Conservation (phyloP, 2,888 invertebrate genomes). For the Tinea pellionella region DNA sequence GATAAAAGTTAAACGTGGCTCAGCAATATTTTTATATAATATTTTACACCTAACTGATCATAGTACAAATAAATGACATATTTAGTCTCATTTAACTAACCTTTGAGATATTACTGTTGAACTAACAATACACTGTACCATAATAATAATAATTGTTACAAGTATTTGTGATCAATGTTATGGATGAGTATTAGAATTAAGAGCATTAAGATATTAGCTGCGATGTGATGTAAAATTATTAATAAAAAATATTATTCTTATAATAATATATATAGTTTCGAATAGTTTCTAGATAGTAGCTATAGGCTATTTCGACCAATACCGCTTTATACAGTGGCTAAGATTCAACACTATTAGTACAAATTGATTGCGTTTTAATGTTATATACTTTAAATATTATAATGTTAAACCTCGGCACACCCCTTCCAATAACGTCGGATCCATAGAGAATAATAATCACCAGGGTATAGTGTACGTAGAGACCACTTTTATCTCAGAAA, state of each 20-base stretch:
- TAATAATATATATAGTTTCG: neutral
- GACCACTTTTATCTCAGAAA: too few species aligned
- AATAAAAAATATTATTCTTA: neutral
- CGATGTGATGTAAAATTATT: neutral
- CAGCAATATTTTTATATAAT: too few species aligned
- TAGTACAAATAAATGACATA: neutral
- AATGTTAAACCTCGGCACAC: too few species aligned
- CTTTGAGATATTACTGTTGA: neutral
- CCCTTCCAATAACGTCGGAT: too few species aligned
- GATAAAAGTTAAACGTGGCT: too few species aligned
- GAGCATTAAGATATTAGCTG: neutral
- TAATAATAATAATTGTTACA: neutral
- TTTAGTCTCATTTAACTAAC: too few species aligned
- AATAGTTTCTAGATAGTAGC: neutral
- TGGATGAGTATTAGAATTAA: neutral
- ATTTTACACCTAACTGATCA: neutral
- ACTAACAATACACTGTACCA: neutral
- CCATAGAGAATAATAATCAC: too few species aligned
- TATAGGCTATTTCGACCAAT: neutral
- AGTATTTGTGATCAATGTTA: neutral
- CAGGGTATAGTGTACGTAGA: too few species aligned
- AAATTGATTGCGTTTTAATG: conserved; percentile 3
- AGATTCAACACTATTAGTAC: neutral
- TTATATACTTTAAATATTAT: neutral
- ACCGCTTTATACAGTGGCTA: neutral